Percentiles rank a stretch among this genome's conserved stretches.
phyloP scores from a whole-genome alignment of 2,888 invertebrate species.

The Margaritifera margaritifera region DNA sequence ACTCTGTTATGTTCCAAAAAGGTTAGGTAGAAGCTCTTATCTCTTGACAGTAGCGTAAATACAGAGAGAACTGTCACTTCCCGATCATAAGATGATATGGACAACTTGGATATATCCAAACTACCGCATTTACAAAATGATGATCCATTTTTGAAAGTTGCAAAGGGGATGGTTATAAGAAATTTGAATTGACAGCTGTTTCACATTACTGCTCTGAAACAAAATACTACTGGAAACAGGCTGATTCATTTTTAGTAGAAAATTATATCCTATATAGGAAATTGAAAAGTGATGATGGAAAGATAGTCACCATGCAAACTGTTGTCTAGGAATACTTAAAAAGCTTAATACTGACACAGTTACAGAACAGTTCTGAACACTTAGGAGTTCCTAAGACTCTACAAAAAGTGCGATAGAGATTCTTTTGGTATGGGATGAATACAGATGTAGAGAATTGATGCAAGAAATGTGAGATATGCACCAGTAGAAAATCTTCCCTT shows the following conservation, averaged over 20 bases:
- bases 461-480: background rate
- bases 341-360: background rate
- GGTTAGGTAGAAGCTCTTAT: too few relatives aligned
- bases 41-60: too few relatives aligned
- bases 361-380: background rate
- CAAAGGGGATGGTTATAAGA: background rate
- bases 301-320: background rate
- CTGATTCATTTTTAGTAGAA: background rate
- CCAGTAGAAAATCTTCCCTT: too few relatives aligned
- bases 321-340: background rate
- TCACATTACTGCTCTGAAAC: background rate
- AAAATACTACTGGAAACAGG: background rate
- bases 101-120: too few relatives aligned
- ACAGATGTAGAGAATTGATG: background rate
- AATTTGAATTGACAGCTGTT: background rate
- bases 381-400: background rate
- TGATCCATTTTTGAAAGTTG: background rate
- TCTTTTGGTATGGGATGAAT: background rate
- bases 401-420: background rate
- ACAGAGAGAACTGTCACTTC: too few relatives aligned
- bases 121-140: too few relatives aligned
- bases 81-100: too few relatives aligned
- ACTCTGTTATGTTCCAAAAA: too few relatives aligned
- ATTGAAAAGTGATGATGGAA: slow-evolving; percentile 1
- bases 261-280: background rate